Evolutionary conservation across 2,797 vertebrate species (phyloP).

Genomic region (Clamator glandarius): DNA sequence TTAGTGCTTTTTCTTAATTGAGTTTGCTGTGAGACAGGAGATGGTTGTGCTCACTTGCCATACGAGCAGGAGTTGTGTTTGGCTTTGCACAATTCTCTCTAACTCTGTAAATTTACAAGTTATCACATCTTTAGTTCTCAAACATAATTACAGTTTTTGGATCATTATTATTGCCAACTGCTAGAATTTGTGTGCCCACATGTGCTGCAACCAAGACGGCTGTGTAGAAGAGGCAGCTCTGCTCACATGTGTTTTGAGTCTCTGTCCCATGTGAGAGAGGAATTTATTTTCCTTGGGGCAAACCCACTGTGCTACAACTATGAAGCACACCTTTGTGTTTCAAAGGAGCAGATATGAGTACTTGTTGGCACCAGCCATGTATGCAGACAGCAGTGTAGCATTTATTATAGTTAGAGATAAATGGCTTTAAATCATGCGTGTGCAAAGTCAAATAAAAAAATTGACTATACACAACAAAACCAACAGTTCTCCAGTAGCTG

Average conservation of each 20-base stretch:
- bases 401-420: background rate
- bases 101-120: background rate
- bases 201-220: background rate
- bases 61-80: background rate
- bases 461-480: background rate
- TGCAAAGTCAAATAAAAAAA: background rate
- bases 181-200: background rate
- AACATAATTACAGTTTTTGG: accelerated
- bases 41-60: background rate
- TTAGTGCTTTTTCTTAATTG: background rate
- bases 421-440: background rate
- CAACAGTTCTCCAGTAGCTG: background rate
- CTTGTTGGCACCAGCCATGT: too few species aligned
- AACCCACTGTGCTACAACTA: background rate
- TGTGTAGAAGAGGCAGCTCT: background rate
- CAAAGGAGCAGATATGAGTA: background rate
- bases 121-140: background rate
- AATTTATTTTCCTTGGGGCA: background rate
- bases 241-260: accelerated
- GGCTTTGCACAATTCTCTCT: background rate
- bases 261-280: background rate
- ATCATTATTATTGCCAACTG: background rate
- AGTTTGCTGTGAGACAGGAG: background rate
- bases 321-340: background rate
- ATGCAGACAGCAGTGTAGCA: background rate